Evolutionary conservation across 2,113 vertebrate species (phyloP).

Genomic region (Ptilorrhoa leucosticta): DNA sequence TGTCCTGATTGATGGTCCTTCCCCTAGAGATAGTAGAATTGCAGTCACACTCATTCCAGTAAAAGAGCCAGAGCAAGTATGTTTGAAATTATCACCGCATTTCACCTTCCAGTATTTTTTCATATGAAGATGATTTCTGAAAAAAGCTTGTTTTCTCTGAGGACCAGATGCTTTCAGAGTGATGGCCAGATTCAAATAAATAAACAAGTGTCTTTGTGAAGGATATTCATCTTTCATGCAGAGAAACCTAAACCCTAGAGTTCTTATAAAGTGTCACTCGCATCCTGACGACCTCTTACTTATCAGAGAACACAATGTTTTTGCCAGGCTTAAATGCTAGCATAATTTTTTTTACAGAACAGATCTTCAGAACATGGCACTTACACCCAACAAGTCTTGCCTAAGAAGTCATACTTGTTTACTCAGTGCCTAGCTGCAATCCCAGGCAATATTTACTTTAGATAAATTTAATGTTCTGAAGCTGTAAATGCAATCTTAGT

Average conservation of each 20-base stretch:
- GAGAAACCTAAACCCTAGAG: neutral
- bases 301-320: neutral
- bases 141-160: neutral
- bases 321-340: neutral
- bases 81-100: slow-evolving; percentile 4
- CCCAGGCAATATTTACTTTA: neutral
- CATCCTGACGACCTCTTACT: neutral
- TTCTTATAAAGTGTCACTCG: neutral
- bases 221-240: neutral
- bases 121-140: neutral
- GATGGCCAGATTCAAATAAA: neutral
- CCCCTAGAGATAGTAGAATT: neutral
- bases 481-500: neutral
- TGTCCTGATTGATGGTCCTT: neutral
- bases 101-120: slow-evolving; percentile 24
- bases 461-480: slow-evolving; percentile 1
- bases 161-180: neutral
- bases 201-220: neutral
- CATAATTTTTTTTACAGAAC: neutral
- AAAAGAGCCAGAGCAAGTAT: neutral
- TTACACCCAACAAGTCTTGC: neutral
- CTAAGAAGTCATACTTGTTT: neutral
- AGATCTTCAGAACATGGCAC: neutral
- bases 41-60: neutral
- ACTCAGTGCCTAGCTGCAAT: neutral